Percentiles rank a stretch among this genome's conserved stretches.
These are phyloP conservation scores for Pristionchus fissidentatus DNA, from an alignment of 2,888 invertebrate genomes.

Conservation along the genomic window DNA sequence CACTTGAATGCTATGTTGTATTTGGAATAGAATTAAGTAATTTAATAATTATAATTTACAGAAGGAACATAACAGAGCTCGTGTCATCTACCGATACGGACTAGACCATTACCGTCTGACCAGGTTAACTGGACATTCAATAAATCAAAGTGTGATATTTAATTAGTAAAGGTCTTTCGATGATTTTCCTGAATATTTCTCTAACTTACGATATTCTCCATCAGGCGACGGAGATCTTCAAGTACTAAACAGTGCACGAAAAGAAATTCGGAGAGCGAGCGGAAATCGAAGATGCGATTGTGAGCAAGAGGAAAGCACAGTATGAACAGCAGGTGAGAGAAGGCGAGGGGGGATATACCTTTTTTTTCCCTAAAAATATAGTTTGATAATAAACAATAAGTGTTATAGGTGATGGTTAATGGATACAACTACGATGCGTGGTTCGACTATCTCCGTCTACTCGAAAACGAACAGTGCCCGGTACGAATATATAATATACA, in stretches of 20 bases:
- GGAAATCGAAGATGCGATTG: slow-evolving; percentile 97
- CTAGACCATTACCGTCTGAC: slow-evolving; percentile 82
- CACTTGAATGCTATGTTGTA: neutral
- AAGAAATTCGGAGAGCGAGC: slow-evolving; percentile 95
- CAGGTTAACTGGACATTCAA: neutral
- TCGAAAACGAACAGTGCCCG: slow-evolving; percentile 83
- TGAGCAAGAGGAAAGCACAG: slow-evolving; percentile 95
- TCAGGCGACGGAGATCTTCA: slow-evolving; percentile 68
- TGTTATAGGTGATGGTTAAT: slow-evolving; percentile 81
- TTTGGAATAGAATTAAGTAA: too few relatives aligned
- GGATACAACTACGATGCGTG: slow-evolving; percentile 98
- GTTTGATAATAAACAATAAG: neutral
- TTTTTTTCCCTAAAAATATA: too few relatives aligned
- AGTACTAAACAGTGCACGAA: slow-evolving; percentile 93
- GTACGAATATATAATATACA: too few relatives aligned
- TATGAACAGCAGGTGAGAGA: slow-evolving; percentile 83
- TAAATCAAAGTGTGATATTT: too few relatives aligned
- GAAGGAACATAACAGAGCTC: slow-evolving; percentile 88
- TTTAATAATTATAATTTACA: too few relatives aligned
- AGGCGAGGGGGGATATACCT: too few relatives aligned
- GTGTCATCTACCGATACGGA: slow-evolving; percentile 93
- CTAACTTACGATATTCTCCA: neutral
- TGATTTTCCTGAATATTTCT: too few relatives aligned
- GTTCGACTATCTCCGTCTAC: slow-evolving; percentile 96
- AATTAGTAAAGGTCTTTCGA: neutral